Evolutionary conservation across 2,113 vertebrate genomes (phyloP), one percentile per base, ranked within the genome.

Genomic region (Nannospalax galili): DNA sequence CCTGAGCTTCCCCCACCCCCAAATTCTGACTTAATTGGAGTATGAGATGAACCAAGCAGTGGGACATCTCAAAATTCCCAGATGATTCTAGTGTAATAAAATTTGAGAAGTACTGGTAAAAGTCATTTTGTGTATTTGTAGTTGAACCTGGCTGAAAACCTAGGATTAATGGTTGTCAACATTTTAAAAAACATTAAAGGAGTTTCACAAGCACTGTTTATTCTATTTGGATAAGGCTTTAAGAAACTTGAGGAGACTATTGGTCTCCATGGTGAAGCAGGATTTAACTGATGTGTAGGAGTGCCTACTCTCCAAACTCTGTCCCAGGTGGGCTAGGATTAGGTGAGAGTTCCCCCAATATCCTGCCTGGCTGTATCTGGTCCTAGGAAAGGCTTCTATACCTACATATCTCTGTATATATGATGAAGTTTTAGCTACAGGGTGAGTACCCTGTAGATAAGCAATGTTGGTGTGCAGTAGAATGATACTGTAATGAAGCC

Each of bases 151-250:
- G 45, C 32, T 85, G 48, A 52, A 78, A 85, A 85, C 40, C 30
- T 81, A 78, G 62, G 77, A 22, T 20, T 48, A 58, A 20, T 90
- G 73, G 9, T 69, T 84, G 60, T 62, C 58, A 86, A 72, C 62
- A 82, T 87, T 86, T 95, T 84, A 62, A 85, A 84, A 84, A n/a
- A 42, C n/a, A n/a, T n/a, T 85, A 81, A 97, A 75, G 67, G 35
- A 65, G 40, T 60, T 69, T 32, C 20, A 24, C 7, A 85, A 60
- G 12, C 62, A 10, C 19, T 17, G 88, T 16, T 52, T 74, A 22
- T 60, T 90, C 42, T 81, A 0, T 91, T 92, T 82, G 7, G 45
- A 42, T 45, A 17, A 7, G 19, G 26, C 85, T 89, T 35, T 7
- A 60, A 91, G 79, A 80, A 48, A 81, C 80, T 24, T 14, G 30